A percentile compares a stretch with the other conserved stretches of the same genome.
Conservation (phyloP, 2,888 invertebrate genomes). For the Sarcophaga rosellei region DNA sequence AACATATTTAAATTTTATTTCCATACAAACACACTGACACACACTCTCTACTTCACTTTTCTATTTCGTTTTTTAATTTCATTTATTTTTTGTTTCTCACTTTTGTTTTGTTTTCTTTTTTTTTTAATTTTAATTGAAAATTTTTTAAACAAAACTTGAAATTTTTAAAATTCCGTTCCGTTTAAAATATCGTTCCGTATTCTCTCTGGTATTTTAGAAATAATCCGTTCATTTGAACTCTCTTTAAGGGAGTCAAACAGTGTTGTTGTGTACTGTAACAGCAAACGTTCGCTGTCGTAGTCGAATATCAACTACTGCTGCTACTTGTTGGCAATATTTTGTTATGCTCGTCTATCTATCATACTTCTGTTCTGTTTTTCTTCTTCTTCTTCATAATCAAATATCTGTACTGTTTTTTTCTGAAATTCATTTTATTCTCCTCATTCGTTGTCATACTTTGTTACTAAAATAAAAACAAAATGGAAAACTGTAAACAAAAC, state of each 20-base stretch:
- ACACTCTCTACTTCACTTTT: not conserved
- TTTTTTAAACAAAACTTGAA: not conserved
- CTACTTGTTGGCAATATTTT: conserved; percentile 70
- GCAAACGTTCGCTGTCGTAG: conserved; percentile 65
- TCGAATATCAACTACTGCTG: conserved; percentile 66
- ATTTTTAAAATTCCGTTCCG: not conserved
- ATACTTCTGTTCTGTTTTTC: not conserved
- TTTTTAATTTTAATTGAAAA: no score
- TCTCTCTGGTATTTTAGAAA: not conserved
- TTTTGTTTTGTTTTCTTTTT: no score
- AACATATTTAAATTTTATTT: not conserved
- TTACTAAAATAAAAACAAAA: not conserved
- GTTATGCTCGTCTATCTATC: conserved; percentile 43
- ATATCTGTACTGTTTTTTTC: not conserved
- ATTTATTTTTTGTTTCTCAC: no score
- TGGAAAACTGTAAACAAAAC: conserved; percentile 13
- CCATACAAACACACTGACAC: not conserved
- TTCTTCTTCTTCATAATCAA: not conserved
- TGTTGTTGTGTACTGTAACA: conserved; percentile 48
- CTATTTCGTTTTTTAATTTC: not conserved
- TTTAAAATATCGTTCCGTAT: not conserved
- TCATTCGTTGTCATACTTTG: not conserved
- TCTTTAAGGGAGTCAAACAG: not conserved
- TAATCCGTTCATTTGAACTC: conserved; percentile 16
- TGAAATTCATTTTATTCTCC: conserved; percentile 5